Conservation (phyloP, 2,888 invertebrate genomes). For the Uropetala carovei region DNA sequence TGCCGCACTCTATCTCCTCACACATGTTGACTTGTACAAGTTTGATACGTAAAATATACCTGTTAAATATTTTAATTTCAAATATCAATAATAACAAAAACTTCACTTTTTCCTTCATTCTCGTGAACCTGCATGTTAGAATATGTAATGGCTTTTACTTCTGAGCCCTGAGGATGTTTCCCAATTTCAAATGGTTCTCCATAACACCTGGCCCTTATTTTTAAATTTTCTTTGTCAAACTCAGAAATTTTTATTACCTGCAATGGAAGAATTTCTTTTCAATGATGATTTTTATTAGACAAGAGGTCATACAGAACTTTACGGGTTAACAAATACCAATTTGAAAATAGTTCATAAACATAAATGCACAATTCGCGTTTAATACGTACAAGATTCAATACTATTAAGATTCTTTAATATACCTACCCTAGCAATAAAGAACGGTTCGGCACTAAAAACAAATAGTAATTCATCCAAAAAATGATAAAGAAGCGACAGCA, state of each 20-base stretch:
- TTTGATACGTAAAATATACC: too few relatives aligned
- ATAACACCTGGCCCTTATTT: constrained; percentile 84
- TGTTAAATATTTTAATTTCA: constrained; percentile 74
- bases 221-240: constrained; percentile 89
- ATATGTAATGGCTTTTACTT: constrained; percentile 99
- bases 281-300: background rate
- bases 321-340: too few relatives aligned
- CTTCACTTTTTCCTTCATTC: constrained; percentile 85
- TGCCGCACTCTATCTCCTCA: too few relatives aligned
- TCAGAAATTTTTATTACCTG: constrained; percentile 91
- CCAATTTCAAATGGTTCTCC: constrained; percentile 96
- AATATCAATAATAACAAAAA: constrained; percentile 99
- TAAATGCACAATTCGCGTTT: too few relatives aligned
- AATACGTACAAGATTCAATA: too few relatives aligned
- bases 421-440: constrained; percentile 83
- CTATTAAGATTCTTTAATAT: background rate
- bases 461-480: constrained; percentile 96
- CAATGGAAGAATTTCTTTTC: constrained; percentile 73
- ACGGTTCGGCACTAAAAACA: constrained; percentile 94
- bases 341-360: too few relatives aligned
- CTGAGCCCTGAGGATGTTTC: constrained; percentile 97
- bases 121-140: constrained; percentile 96
- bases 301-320: background rate
- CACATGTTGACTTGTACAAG: too few relatives aligned
- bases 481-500: constrained; percentile 91